A percentile compares a stretch with the other conserved stretches of the same genome.
These are phyloP conservation scores for Procambarus clarkii DNA, from an alignment of 1,140 invertebrate genomes.

Conservation along the genomic window DNA sequence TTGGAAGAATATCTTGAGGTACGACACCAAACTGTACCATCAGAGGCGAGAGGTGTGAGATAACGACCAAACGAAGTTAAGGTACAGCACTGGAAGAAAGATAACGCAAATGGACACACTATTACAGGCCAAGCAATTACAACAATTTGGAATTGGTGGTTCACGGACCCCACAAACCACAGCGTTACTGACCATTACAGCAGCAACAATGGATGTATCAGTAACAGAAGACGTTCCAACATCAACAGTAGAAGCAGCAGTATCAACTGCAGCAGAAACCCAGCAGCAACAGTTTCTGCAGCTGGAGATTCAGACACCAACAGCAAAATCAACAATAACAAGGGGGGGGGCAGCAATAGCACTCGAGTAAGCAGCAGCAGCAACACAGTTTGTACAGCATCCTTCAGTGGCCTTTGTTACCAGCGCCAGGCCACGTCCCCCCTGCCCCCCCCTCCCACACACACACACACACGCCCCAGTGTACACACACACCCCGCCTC, in stretches of 20 bases:
- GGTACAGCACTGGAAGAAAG: no score
- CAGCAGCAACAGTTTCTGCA: not conserved
- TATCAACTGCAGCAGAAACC: not conserved
- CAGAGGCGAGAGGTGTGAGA: no score
- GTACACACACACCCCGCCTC: slow-evolving; percentile 14
- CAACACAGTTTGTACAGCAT: not conserved
- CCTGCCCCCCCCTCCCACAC: not conserved
- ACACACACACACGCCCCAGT: slow-evolving; percentile 7
- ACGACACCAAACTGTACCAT: no score
- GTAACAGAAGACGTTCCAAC: not conserved
- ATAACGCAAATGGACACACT: no score
- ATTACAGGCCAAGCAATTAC: no score
- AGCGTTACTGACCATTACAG: not conserved
- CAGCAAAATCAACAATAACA: not conserved
- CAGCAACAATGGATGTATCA: not conserved
- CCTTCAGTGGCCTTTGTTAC: slow-evolving; percentile 29
- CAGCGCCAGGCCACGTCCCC: not conserved
- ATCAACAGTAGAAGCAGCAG: not conserved
- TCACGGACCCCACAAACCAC: no score
- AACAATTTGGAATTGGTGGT: no score
- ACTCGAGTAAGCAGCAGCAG: not conserved
- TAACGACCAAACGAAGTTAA: no score
- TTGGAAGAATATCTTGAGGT: no score
- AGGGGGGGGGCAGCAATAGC: not conserved
- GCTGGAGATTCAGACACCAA: not conserved